Evolutionary conservation across 2,888 invertebrate genomes (phyloP), one percentile per base, ranked within the genome.

Genomic region (Spodoptera exigua): DNA sequence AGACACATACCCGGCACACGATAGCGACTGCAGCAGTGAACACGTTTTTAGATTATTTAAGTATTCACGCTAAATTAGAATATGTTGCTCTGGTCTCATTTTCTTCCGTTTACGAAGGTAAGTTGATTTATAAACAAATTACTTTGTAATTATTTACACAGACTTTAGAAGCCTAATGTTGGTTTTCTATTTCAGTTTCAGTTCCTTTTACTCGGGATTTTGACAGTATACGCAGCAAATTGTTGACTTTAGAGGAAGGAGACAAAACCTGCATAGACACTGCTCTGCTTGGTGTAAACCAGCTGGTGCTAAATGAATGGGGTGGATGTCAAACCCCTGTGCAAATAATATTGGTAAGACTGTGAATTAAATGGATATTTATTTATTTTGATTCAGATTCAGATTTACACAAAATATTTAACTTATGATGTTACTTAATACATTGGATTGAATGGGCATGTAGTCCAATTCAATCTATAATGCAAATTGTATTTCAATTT

Each of bases 161-260:
- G 17, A 14, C 16, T 16, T 5, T 2, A 11, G 17, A 17, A 11
- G 13, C 27, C 9, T 17, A 37, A 37, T 34, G 16, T 32, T 17
- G 4, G 9, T 35, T 21, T 14, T 53, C 14, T 9, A 34, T 73
- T 72, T 39, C 76, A 93, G 95, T 98, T 52, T 95, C 97, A 34
- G 97, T 97, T 37, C 96, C 97, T 14, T 99, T 99, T 82, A 99
- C 99, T 0, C 95, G 99, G 58, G 99, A 99, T 79, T 97, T 97
- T 88, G 98, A 97, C 64, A 92, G 94, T 34, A 96, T 99, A 64
- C 96, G 97, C 74, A 94, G 95, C 14, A 97, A 97, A 74, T 89
- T 99, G 1, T 95, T 96, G 64, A 96, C 95, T 61, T 92, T 98
- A 7, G 97, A 98, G 66, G 97, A 97, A 79, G 97, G 96, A 80